Percentiles rank a stretch among this genome's conserved stretches.
These are phyloP conservation scores for Ptychodera flava DNA, from an alignment of 35 echinoderm and acorn worm genomes.

Conservation along the genomic window DNA sequence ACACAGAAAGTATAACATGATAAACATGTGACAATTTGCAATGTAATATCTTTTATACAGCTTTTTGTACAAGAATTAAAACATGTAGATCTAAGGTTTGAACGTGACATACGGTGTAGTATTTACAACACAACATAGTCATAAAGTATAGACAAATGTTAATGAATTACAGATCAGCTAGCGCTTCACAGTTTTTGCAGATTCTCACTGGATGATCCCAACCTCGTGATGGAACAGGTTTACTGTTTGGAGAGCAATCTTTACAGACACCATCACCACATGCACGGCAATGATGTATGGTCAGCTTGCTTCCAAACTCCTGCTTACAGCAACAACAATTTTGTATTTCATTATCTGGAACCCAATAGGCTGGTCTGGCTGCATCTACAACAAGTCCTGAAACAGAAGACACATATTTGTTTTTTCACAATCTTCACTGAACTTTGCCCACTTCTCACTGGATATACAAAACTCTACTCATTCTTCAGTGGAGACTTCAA, in stretches of 20 bases:
- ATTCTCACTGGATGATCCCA: slow-evolving; percentile 92
- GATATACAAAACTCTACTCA: too few species aligned
- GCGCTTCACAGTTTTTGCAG: slow-evolving; percentile 68
- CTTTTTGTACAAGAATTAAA: too few species aligned
- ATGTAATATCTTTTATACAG: too few species aligned
- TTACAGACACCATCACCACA: slow-evolving; percentile 87
- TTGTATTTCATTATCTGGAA: slow-evolving; percentile 82
- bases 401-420: background rate
- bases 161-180: slow-evolving; percentile 48
- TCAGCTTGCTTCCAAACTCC: slow-evolving; percentile 68
- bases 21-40: too few species aligned
- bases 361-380: slow-evolving; percentile 92
- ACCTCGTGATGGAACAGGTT: slow-evolving; percentile 82
- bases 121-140: too few species aligned
- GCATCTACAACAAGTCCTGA: slow-evolving; percentile 81
- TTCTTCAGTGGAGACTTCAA: too few species aligned
- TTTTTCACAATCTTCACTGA: too few species aligned
- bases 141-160: too few species aligned
- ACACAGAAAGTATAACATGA: too few species aligned
- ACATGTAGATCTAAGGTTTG: too few species aligned
- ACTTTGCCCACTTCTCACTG: too few species aligned
- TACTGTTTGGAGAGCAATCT: slow-evolving; percentile 48
- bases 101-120: too few species aligned
- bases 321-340: slow-evolving; percentile 65
- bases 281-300: slow-evolving; percentile 86